A percentile compares a stretch with the other conserved stretches of the same genome.
Conservation (phyloP, 2,888 invertebrate species). For the Ametastegia equiseti region DNA sequence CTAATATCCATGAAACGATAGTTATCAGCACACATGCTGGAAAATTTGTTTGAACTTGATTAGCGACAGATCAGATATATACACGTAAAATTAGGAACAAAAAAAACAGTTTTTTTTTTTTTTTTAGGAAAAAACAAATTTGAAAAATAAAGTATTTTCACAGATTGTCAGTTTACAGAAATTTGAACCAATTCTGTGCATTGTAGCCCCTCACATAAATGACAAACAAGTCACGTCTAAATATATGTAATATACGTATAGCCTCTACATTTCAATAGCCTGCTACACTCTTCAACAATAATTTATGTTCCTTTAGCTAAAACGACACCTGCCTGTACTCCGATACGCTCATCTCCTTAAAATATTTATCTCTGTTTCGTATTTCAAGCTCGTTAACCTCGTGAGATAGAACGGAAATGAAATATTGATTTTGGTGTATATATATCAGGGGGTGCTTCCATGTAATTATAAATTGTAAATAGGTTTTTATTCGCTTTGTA, state of each 20-base stretch:
- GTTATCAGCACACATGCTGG: neutral
- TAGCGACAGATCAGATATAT: neutral
- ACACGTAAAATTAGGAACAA: too few species aligned
- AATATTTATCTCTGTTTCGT: slow-evolving; percentile 53
- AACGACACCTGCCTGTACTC: slow-evolving; percentile 52
- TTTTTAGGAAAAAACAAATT: neutral
- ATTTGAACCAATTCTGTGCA: slow-evolving; percentile 1
- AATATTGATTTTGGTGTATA: neutral
- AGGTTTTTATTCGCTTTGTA: neutral
- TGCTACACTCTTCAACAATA: slow-evolving; percentile 46
- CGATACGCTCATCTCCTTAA: slow-evolving; percentile 54
- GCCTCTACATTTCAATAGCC: slow-evolving; percentile 45
- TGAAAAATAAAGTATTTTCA: too few species aligned
- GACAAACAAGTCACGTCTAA: slow-evolving; percentile 22
- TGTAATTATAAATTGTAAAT: neutral
- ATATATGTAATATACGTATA: slow-evolving; percentile 4
- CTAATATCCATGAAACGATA: neutral
- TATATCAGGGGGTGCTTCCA: neutral
- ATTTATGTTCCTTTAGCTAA: slow-evolving; percentile 43
- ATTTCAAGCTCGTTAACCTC: neutral
- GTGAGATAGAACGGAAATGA: neutral
- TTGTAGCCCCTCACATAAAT: slow-evolving; percentile 11
- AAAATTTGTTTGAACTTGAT: neutral
- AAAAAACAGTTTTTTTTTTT: neutral
- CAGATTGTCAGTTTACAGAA: neutral